phyloP scores from a whole-genome alignment of 1,140 invertebrate species.

The Ceratina australensis region DNA sequence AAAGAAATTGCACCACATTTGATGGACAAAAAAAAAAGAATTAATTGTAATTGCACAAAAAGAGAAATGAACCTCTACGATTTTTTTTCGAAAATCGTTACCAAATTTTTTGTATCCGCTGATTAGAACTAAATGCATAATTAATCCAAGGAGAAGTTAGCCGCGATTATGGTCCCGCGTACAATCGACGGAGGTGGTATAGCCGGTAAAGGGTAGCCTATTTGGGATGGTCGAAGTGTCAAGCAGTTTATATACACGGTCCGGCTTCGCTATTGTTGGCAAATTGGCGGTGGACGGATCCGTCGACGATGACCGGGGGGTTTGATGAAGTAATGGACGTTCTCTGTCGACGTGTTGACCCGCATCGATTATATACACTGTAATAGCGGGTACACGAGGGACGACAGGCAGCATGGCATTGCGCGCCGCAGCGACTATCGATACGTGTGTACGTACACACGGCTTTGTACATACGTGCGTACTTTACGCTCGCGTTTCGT shows the following conservation, averaged over 20 bases:
- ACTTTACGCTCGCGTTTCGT: neutral
- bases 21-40: too few species aligned
- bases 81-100: too few species aligned
- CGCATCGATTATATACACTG: constrained; percentile 60
- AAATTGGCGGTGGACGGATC: constrained; percentile 73
- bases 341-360: constrained; percentile 75
- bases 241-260: constrained; percentile 64
- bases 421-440: constrained; percentile 36
- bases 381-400: constrained; percentile 62
- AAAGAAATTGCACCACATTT: too few species aligned
- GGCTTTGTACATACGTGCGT: constrained; percentile 45
- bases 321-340: constrained; percentile 78
- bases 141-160: too few species aligned
- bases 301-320: constrained; percentile 71
- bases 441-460: constrained; percentile 43
- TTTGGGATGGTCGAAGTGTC: constrained; percentile 57
- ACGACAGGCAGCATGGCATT: constrained; percentile 26
- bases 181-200: constrained; percentile 2
- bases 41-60: too few species aligned
- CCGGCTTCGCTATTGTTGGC: constrained; percentile 71
- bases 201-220: constrained; percentile 35
- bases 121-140: too few species aligned
- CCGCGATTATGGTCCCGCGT: neutral
- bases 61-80: too few species aligned
- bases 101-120: too few species aligned